A percentile compares a stretch with the other conserved stretches of the same genome.
Evolutionary conservation across 2,113 vertebrate species (phyloP).

Genomic region (Melierax canorus): DNA sequence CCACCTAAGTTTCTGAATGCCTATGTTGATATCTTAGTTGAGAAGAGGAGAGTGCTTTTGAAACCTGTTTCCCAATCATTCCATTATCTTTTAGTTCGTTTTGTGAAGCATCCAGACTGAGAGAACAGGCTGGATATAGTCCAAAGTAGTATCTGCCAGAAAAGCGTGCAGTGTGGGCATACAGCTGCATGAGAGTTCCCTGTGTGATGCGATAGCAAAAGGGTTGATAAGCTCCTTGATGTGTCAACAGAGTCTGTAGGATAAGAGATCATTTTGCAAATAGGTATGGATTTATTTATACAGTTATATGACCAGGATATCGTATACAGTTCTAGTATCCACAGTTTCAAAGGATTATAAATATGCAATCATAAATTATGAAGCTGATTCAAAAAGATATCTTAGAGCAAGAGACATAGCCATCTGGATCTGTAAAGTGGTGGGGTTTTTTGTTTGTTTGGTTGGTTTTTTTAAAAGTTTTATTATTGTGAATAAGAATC

Average conservation of each 20-base stretch:
- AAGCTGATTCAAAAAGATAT: background rate
- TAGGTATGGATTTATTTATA: background rate
- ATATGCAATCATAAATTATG: background rate
- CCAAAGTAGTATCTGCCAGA: background rate
- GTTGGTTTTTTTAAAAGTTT: background rate
- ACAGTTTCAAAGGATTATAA: background rate
- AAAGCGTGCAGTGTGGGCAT: background rate
- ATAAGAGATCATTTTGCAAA: background rate
- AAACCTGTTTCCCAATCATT: background rate
- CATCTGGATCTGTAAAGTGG: background rate
- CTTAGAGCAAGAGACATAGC: background rate
- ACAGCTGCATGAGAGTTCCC: background rate
- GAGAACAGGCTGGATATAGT: background rate
- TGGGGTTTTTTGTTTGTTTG: accelerated
- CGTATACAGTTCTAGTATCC: background rate
- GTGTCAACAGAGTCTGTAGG: background rate
- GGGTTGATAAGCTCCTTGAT: background rate
- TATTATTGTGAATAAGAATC: background rate
- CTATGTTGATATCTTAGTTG: background rate
- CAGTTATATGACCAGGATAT: background rate
- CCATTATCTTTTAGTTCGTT: background rate
- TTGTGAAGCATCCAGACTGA: background rate
- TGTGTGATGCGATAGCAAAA: background rate
- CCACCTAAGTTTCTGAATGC: background rate
- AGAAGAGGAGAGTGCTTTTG: background rate